Evolutionary conservation across 2,113 vertebrate genomes (phyloP).

Genomic region (Hypomesus transpacificus): DNA sequence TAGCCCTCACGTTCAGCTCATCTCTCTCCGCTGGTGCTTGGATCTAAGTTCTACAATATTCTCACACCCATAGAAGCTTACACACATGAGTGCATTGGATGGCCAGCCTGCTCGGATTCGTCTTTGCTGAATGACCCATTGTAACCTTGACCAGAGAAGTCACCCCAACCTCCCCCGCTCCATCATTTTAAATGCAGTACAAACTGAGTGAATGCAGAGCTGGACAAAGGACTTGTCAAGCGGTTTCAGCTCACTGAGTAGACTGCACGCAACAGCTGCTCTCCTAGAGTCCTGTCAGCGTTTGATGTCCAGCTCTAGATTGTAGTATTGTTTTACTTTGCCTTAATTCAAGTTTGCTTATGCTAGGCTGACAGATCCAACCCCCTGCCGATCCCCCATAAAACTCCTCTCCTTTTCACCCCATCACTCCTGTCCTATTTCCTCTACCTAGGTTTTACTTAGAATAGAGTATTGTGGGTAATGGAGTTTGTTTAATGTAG

Average conservation of each 20-base stretch:
- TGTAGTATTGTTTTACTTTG: slow-evolving; percentile 58
- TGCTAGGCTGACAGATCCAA: slow-evolving; percentile 50
- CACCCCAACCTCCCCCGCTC: not conserved
- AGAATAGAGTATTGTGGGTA: not conserved
- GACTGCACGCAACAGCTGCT: slow-evolving; percentile 7
- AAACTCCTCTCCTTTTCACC: not conserved
- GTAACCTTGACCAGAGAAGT: slow-evolving; percentile 7
- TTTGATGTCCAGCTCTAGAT: slow-evolving; percentile 26
- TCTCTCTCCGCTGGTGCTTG: no score
- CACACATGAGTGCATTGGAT: no score
- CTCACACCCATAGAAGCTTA: no score
- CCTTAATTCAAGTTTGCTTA: slow-evolving; percentile 65
- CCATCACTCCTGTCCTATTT: not conserved
- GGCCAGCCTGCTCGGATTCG: no score
- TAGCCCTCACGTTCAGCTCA: no score
- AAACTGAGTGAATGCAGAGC: not conserved
- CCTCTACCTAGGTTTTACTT: not conserved
- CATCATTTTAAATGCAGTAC: slow-evolving; percentile 15
- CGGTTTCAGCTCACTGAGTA: no score
- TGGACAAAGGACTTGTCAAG: not conserved
- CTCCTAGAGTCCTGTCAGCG: slow-evolving; percentile 23
- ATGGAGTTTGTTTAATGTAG: not conserved
- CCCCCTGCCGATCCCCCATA: slow-evolving; percentile 17
- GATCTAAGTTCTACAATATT: no score
- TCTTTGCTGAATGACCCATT: not conserved